Percentiles rank a stretch among this genome's conserved stretches.
phyloP scores from a whole-genome alignment of 2,797 vertebrate genomes.

The Chaetodon trifasciatus region DNA sequence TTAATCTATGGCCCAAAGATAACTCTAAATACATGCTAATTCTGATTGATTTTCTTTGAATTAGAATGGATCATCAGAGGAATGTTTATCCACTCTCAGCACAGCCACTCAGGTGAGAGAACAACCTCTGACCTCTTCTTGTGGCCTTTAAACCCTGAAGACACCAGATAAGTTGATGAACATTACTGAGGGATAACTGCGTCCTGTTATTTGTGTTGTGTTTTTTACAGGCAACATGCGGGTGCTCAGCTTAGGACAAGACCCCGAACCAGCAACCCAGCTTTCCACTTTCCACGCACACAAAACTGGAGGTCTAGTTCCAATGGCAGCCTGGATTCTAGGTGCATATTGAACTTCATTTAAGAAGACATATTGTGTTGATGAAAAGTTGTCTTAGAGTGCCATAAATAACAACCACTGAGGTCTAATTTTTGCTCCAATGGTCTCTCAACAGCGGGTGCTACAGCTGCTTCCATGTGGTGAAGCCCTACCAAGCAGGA shows the following conservation, averaged over 20 bases:
- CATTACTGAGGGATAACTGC: not conserved
- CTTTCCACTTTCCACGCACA: constrained; percentile 31
- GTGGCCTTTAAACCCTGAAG: constrained; percentile 3
- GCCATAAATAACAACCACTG: not conserved
- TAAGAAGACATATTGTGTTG: not conserved
- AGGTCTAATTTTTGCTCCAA: constrained; percentile 35
- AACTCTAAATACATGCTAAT: constrained; percentile 20
- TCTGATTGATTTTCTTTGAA: constrained; percentile 35
- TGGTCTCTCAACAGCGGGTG: constrained; percentile 75
- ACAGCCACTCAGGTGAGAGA: constrained; percentile 46
- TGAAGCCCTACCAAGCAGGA: constrained; percentile 83
- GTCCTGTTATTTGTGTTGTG: not conserved
- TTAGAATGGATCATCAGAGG: constrained; percentile 42
- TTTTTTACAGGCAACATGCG: constrained; percentile 57
- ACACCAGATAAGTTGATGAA: not conserved
- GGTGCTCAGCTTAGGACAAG: constrained; percentile 45
- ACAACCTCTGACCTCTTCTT: constrained; percentile 34
- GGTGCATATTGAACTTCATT: constrained; percentile 47
- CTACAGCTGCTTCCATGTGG: constrained; percentile 87
- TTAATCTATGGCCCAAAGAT: constrained; percentile 5
- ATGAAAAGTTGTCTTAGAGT: not conserved
- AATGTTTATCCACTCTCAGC: constrained; percentile 45
- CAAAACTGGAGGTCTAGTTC: constrained; percentile 58
- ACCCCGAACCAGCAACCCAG: constrained; percentile 53
- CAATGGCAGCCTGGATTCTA: constrained; percentile 60